Percentiles rank a stretch among this genome's conserved stretches.
Conservation (phyloP, 2,888 invertebrate genomes). For the Apamea crenata region DNA sequence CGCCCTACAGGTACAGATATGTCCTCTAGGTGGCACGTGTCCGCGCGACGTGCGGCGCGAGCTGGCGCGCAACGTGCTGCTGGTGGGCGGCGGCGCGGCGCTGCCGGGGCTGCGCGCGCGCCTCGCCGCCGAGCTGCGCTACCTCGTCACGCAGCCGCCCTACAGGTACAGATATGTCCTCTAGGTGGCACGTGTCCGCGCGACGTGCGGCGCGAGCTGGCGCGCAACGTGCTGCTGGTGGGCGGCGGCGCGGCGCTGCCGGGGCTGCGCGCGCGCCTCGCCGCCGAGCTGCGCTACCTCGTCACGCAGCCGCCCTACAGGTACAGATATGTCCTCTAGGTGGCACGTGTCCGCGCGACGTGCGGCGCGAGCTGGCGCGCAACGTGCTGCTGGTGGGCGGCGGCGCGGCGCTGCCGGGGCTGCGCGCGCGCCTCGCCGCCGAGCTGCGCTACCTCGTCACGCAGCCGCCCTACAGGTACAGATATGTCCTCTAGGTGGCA, state of each 20-base stretch:
- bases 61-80: constrained; percentile 90
- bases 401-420: constrained; percentile 79
- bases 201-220: too few relatives aligned
- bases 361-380: too few relatives aligned
- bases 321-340: background rate
- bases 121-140: constrained; percentile 92
- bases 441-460: constrained; percentile 93
- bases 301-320: constrained; percentile 91
- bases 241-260: too few relatives aligned
- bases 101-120: constrained; percentile 94
- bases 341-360: too few relatives aligned
- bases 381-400: too few relatives aligned
- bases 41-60: constrained; percentile 82
- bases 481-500: too few relatives aligned
- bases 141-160: constrained; percentile 92
- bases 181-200: too few relatives aligned
- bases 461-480: constrained; percentile 90
- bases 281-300: constrained; percentile 75
- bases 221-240: too few relatives aligned
- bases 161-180: constrained; percentile 10
- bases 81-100: constrained; percentile 79
- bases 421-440: constrained; percentile 94
- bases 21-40: background rate
- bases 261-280: constrained; percentile 90
- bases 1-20: constrained; percentile 78